Evolutionary conservation across 2,113 vertebrate species (phyloP).

Genomic region (Colinus virginianus): DNA sequence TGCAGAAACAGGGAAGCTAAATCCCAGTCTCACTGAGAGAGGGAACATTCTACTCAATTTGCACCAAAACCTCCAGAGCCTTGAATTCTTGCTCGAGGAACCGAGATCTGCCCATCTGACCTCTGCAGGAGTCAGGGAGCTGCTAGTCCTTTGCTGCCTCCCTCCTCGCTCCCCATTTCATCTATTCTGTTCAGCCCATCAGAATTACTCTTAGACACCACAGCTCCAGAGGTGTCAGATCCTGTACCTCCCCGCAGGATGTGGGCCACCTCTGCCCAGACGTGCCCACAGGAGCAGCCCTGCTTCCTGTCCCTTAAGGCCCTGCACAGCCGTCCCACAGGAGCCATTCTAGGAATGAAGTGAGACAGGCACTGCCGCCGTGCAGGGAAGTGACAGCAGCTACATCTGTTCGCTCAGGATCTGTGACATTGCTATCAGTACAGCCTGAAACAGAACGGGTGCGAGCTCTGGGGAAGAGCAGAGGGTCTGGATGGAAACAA

Average conservation of each 20-base stretch:
- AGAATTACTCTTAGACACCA: fast-evolving
- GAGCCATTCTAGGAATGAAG: background rate
- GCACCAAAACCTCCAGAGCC: background rate
- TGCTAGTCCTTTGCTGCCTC: background rate
- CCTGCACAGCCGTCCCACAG: fast-evolving
- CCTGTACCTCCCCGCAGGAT: background rate
- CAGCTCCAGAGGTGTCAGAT: background rate
- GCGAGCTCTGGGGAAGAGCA: conserved; percentile 47
- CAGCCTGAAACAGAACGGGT: conserved; percentile 31
- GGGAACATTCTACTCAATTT: background rate
- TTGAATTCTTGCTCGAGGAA: background rate
- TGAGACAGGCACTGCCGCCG: background rate
- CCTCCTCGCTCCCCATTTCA: background rate
- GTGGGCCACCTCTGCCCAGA: fast-evolving
- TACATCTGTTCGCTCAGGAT: conserved; percentile 36
- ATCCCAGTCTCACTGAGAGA: background rate
- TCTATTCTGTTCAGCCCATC: fast-evolving
- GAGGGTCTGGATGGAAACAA: conserved; percentile 42
- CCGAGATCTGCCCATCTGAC: background rate
- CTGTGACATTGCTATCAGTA: conserved; percentile 22
- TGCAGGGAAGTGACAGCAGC: background rate
- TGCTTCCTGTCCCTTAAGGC: background rate
- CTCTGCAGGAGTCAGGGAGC: background rate
- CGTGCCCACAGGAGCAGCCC: background rate
- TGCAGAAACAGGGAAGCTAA: background rate